phyloP scores from a whole-genome alignment of 2,888 invertebrate genomes.

The Lasioglossum malachurum region DNA sequence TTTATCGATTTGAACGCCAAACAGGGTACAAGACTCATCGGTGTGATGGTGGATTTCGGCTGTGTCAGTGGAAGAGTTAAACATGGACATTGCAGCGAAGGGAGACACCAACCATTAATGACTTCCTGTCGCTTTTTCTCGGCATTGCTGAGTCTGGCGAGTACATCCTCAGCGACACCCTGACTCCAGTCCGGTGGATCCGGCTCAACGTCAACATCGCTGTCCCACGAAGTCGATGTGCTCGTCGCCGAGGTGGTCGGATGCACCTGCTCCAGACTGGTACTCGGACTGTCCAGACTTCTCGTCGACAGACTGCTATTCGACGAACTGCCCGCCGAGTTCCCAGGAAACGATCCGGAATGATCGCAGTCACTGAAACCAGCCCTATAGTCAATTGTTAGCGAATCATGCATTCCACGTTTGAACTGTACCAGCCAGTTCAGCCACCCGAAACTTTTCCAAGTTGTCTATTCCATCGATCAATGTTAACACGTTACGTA shows the following conservation, averaged over 20 bases:
- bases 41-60: neutral
- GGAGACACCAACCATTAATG: slow-evolving; percentile 90
- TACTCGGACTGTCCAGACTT: slow-evolving; percentile 90
- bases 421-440: slow-evolving; percentile 40
- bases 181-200: slow-evolving; percentile 93
- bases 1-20: neutral
- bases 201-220: slow-evolving; percentile 86
- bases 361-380: slow-evolving; percentile 83
- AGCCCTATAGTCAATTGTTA: slow-evolving; percentile 79
- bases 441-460: slow-evolving; percentile 17
- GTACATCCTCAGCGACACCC: slow-evolving; percentile 90
- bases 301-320: slow-evolving; percentile 83
- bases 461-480: neutral
- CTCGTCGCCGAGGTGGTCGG: slow-evolving; percentile 77
- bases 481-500: neutral
- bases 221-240: slow-evolving; percentile 85
- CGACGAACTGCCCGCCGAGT: slow-evolving; percentile 83
- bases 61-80: neutral
- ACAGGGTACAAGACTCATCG: neutral
- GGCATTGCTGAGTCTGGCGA: slow-evolving; percentile 90
- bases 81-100: slow-evolving; percentile 20
- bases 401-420: slow-evolving; percentile 61
- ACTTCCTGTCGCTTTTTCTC: slow-evolving; percentile 97
- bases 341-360: slow-evolving; percentile 81
- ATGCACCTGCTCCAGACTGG: slow-evolving; percentile 89